Base-by-base conservation (phyloP, 2,113 vertebrate species). In the Ammodytes marinus region DNA sequence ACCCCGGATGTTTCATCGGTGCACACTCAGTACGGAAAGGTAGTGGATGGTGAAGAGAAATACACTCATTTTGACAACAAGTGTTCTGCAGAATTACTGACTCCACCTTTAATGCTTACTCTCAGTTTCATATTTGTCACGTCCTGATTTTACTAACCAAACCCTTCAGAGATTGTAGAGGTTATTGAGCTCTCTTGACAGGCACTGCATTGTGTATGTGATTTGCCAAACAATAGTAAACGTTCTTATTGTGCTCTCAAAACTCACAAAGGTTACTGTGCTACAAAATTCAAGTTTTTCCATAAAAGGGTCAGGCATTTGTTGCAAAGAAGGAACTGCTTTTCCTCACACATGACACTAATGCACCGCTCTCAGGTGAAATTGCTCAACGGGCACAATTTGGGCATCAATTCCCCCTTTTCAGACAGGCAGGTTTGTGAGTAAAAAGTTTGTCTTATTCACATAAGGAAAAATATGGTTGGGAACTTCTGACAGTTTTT, bases 391-490 rank as follows among this genome's bases (percentile, higher is more conserved):
- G 55, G 19, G 19, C 49, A 53, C 49, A 49, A 45, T 67, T 64
- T 55, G 4, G 85, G 64, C 70, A 67, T 84, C 66, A 78, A 69
- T 69, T 79, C 45, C 61, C 50, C 6, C 27, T 69, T 81, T 69
- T 57, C 65, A 69, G 42, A 74, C 27, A 59, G 1, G 10, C 76
- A 75, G 65, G 69, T 52, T 68, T 66, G 40, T 11, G 14, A 75
- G 54, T 17, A 71, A 86, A 84, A 90, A 81, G 74, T 61, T n/a
- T 6, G 57, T 53, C 70, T 82, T 89, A 69, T 89, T 83, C 86
- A 68, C 57, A 61, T 3, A 0, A 27, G 78, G 77, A 86, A 91
- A 27, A 84, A 87, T 79, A 69, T 70, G 58, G 9, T 39, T 77
- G 64, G 82, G 77, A 74, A 86, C 42, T 35, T 84, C 42, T 40